Evolutionary conservation across 1,140 invertebrate genomes (phyloP).

Genomic region (Polypedilum pembai): DNA sequence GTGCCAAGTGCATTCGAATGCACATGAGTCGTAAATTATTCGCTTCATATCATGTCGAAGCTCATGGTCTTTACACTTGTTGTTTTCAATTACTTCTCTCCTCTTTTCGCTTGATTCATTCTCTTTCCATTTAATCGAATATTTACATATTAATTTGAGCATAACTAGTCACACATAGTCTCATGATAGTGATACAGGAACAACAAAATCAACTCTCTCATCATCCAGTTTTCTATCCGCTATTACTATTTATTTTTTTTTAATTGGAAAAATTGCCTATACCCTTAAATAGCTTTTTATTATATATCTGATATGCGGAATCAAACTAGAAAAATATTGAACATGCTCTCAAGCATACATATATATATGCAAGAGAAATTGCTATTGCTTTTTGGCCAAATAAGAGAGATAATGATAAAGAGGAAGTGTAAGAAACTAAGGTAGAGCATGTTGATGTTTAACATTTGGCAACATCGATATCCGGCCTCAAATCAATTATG

Average conservation of each 20-base stretch:
- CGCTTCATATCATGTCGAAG: background rate
- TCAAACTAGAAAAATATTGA: too few species aligned
- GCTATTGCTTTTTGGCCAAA: background rate
- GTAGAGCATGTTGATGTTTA: background rate
- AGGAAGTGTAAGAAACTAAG: background rate
- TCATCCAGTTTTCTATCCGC: background rate
- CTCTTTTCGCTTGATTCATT: too few species aligned
- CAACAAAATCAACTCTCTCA: background rate
- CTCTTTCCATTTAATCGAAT: slow-evolving; percentile 23
- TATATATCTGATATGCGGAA: too few species aligned
- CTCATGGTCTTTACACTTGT: slow-evolving; percentile 28
- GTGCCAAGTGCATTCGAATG: background rate
- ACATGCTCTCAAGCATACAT: too few species aligned
- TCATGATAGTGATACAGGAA: background rate
- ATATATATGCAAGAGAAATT: background rate
- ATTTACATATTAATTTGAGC: slow-evolving; percentile 28
- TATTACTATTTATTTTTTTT: background rate
- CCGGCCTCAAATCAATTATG: slow-evolving; percentile 27
- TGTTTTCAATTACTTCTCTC: slow-evolving; percentile 8
- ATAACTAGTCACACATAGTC: slow-evolving; percentile 14
- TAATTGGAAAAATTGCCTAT: background rate
- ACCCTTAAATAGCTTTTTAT: background rate
- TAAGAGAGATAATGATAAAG: background rate
- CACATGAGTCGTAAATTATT: slow-evolving; percentile 9
- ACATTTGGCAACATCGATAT: slow-evolving; percentile 23